phyloP scores from a whole-genome alignment of 2,888 invertebrate species.

The Chamaedrilus cognettii region DNA sequence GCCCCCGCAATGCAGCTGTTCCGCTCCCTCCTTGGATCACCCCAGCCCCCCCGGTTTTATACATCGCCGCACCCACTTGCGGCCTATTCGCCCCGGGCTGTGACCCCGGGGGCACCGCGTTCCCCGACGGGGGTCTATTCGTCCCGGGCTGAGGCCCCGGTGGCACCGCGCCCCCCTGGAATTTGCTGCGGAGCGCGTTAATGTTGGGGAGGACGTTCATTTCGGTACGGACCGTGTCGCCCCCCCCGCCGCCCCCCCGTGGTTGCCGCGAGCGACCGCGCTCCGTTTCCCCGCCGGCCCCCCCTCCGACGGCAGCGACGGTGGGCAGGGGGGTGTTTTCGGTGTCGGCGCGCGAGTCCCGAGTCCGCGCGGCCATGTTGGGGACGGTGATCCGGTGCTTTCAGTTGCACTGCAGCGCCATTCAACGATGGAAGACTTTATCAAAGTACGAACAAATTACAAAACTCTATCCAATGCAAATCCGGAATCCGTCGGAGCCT shows the following conservation, averaged over 20 bases:
- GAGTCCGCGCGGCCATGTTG: too few species aligned
- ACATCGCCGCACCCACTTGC: background rate
- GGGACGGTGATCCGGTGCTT: too few species aligned
- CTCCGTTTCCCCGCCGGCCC: too few species aligned
- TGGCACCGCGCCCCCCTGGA: constrained; percentile 5
- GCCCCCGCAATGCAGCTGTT: too few species aligned
- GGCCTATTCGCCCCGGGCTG: background rate
- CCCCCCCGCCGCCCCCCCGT: background rate
- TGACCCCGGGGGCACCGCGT: background rate
- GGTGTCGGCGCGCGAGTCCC: too few species aligned
- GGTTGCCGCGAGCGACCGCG: constrained; percentile 5
- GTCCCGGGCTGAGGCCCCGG: background rate
- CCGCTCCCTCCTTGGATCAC: background rate
- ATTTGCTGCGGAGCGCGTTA: constrained; percentile 14
- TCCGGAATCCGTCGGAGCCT: too few species aligned
- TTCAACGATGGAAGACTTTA: too few species aligned
- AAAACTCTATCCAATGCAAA: too few species aligned
- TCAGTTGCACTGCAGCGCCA: too few species aligned
- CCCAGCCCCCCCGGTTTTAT: background rate
- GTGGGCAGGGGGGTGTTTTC: too few species aligned
- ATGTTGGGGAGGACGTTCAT: constrained; percentile 19
- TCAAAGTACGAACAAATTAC: too few species aligned
- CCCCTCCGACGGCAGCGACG: too few species aligned
- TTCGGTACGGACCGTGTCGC: background rate
- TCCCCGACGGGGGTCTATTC: background rate